Conservation (phyloP, 2,888 invertebrate species). For the Chelonus formosanus region DNA sequence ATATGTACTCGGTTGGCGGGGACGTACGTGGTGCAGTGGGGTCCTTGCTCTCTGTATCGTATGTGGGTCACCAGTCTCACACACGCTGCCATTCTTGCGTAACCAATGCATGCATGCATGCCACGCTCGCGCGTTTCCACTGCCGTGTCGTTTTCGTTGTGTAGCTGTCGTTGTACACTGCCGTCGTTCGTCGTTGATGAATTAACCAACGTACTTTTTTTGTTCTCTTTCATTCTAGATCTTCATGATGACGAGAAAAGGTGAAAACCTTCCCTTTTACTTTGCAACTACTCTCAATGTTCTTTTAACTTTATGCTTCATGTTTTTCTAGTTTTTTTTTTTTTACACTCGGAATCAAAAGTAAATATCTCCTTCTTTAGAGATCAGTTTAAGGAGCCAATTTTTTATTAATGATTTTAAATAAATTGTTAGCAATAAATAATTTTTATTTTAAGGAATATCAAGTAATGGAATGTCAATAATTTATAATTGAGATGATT, state of each 20-base stretch:
- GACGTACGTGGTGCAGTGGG: conserved; percentile 55
- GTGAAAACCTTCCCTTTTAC: conserved; percentile 17
- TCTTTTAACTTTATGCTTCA: too few relatives aligned
- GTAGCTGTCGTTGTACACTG: conserved; percentile 26
- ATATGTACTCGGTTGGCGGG: conserved; percentile 31
- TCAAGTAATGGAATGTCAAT: too few relatives aligned
- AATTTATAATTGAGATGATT: too few relatives aligned
- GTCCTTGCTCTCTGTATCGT: conserved; percentile 64
- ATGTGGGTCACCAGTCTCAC: conserved; percentile 66
- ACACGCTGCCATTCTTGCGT: conserved; percentile 64
- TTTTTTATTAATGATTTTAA: too few relatives aligned
- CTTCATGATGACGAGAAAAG: conserved; percentile 4
- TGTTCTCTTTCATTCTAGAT: conserved; percentile 23
- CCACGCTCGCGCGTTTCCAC: conserved; percentile 33
- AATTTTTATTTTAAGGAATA: too few relatives aligned
- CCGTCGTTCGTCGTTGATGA: conserved; percentile 25
- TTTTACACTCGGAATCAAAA: conserved; percentile 6
- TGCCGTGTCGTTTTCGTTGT: conserved; percentile 37
- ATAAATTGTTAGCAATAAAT: too few relatives aligned
- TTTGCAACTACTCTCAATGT: conserved; percentile 5
- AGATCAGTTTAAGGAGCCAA: too few relatives aligned
- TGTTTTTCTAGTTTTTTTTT: conserved; percentile 10
- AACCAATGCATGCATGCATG: conserved; percentile 61
- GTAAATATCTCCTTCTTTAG: too few relatives aligned
- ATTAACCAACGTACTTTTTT: conserved; percentile 22